A percentile compares a stretch with the other conserved stretches of the same genome.
Conservation (phyloP, 2,113 vertebrate species). For the Paralichthys olivaceus region DNA sequence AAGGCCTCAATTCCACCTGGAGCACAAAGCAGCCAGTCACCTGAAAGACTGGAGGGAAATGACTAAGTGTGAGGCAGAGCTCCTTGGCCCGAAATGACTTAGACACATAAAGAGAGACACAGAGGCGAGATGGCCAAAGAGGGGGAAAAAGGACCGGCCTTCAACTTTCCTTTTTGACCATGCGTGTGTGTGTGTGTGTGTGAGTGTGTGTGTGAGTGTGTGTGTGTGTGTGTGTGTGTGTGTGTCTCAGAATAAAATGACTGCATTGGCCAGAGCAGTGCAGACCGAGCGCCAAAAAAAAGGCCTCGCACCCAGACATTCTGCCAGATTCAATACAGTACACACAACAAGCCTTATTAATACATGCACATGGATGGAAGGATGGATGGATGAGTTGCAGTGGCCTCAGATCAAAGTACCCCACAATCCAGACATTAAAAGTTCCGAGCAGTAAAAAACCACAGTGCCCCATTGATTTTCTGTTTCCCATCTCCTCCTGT, state of each 20-base stretch:
- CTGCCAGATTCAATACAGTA: background rate
- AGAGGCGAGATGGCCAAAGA: background rate
- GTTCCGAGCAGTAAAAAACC: conserved; percentile 4
- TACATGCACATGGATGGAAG: background rate
- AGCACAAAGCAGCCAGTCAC: conserved; percentile 73
- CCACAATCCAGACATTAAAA: conserved; percentile 30
- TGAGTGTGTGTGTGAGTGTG: background rate
- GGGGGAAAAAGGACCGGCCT: conserved; percentile 1
- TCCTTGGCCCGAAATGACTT: conserved; percentile 30
- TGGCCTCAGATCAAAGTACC: conserved; percentile 13
- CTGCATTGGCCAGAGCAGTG: background rate
- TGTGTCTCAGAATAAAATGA: background rate
- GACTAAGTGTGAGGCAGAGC: conserved; percentile 47
- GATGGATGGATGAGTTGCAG: background rate
- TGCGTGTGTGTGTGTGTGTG: conserved; percentile 9
- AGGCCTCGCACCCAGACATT: background rate
- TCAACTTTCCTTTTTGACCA: conserved; percentile 35
- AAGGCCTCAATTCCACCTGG: conserved; percentile 74
- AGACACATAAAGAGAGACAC: conserved; percentile 38
- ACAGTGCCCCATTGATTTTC: conserved; percentile 50
- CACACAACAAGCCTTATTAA: background rate
- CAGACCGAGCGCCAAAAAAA: background rate
- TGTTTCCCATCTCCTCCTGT: conserved; percentile 34
- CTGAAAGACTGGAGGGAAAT: conserved; percentile 64
- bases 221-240: background rate